phyloP scores from a whole-genome alignment of 2,797 vertebrate species.

The Percopsis omiscomaycus region DNA sequence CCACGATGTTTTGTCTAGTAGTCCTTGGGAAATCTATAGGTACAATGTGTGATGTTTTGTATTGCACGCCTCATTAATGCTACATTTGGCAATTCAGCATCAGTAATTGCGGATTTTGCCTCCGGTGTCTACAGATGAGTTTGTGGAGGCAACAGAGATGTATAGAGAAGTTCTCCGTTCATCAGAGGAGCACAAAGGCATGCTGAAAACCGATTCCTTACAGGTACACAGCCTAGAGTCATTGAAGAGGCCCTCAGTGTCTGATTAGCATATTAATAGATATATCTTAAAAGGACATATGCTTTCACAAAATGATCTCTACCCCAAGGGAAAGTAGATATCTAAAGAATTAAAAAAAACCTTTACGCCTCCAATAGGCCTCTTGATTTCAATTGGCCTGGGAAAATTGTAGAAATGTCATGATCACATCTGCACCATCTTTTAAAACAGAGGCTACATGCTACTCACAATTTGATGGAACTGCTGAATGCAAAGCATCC shows the following conservation, averaged over 20 bases:
- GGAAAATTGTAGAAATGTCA: neutral
- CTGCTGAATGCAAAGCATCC: constrained; percentile 88
- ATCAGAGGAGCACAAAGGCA: constrained; percentile 96
- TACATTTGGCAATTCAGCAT: constrained; percentile 14
- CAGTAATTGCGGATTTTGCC: constrained; percentile 15
- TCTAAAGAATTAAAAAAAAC: no score
- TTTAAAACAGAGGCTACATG: constrained; percentile 89
- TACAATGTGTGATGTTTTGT: constrained; percentile 13
- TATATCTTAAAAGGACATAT: neutral
- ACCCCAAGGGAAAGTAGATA: no score
- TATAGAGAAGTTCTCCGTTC: constrained; percentile 97
- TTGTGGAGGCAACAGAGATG: constrained; percentile 83
- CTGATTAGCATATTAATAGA: constrained; percentile 23
- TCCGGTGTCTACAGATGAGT: constrained; percentile 79
- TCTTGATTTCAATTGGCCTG: neutral
- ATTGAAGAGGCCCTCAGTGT: neutral
- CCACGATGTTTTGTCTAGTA: constrained; percentile 31
- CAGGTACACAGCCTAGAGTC: constrained; percentile 77
- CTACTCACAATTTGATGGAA: constrained; percentile 97
- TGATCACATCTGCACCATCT: neutral
- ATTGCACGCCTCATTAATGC: constrained; percentile 28
- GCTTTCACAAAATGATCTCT: neutral
- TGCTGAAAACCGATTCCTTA: constrained; percentile 95
- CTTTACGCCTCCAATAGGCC: no score
- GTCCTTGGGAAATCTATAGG: neutral